Evolutionary conservation across 2,797 vertebrate genomes (phyloP).

Genomic region (Oceanodroma leucorhoa): DNA sequence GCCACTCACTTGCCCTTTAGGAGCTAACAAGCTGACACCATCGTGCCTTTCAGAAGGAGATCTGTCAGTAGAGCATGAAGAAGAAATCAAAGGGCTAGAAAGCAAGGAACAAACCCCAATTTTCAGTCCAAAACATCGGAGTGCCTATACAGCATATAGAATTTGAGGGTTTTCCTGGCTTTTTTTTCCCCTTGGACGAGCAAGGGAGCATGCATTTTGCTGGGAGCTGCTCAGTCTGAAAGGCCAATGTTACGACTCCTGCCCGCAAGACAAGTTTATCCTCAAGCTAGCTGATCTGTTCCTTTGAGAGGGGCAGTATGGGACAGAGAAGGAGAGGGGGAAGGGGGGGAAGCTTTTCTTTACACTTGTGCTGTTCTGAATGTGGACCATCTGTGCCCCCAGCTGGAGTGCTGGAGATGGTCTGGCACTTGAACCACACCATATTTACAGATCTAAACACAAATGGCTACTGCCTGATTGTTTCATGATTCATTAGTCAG

Average conservation of each 20-base stretch:
- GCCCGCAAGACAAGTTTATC: background rate
- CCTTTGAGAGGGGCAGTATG: constrained; percentile 84
- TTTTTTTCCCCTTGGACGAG: background rate
- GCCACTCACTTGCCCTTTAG: background rate
- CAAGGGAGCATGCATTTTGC: background rate
- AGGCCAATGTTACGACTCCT: background rate
- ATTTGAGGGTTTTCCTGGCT: background rate
- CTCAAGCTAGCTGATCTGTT: constrained; percentile 72
- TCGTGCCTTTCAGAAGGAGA: background rate
- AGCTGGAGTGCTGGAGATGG: constrained; percentile 99
- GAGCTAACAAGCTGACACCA: background rate
- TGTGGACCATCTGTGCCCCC: constrained; percentile 99
- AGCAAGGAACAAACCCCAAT: background rate
- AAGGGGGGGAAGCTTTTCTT: constrained; percentile 68
- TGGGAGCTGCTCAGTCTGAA: background rate
- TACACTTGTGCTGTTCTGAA: constrained; percentile 89
- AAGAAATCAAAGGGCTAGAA: background rate
- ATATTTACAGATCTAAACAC: constrained; percentile 99
- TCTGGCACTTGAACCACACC: constrained; percentile 99
- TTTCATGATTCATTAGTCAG: constrained; percentile 99
- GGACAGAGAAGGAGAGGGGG: constrained; percentile 77
- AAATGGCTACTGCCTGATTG: constrained; percentile 99
- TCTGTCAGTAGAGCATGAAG: background rate
- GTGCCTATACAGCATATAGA: fast-evolving
- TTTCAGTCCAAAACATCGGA: background rate